phyloP scores from a whole-genome alignment of 2,888 invertebrate genomes.

The Physocephala rufipes region DNA sequence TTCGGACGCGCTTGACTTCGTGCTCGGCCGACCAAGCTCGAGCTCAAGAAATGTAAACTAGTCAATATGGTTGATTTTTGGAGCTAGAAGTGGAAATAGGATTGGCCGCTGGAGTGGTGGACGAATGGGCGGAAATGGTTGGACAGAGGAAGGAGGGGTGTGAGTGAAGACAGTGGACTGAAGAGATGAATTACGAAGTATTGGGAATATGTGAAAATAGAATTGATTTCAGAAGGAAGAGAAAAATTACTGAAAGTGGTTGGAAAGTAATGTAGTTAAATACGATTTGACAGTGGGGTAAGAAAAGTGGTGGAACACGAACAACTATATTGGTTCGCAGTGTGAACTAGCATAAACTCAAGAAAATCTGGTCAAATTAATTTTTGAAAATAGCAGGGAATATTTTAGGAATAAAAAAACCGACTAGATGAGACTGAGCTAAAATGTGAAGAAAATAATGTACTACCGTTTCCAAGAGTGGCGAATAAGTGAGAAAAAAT shows the following conservation, averaged over 20 bases:
- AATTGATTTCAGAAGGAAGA: neutral
- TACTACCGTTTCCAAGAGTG: neutral
- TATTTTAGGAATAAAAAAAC: slow-evolving; percentile 6
- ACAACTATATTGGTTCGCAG: neutral
- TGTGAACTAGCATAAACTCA: neutral
- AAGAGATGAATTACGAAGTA: slow-evolving; percentile 30
- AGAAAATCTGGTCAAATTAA: neutral
- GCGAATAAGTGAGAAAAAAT: slow-evolving; percentile 8
- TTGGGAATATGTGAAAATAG: neutral
- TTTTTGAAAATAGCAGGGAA: neutral
- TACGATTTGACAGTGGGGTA: neutral
- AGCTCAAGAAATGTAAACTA: slow-evolving; percentile 66
- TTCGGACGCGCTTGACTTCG: slow-evolving; percentile 72
- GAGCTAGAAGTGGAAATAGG: slow-evolving; percentile 63
- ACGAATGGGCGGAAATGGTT: slow-evolving; percentile 25
- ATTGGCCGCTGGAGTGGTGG: slow-evolving; percentile 45
- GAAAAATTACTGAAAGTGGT: neutral
- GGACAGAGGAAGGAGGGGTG: slow-evolving; percentile 32
- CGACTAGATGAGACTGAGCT: slow-evolving; percentile 23
- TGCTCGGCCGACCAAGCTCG: slow-evolving; percentile 63
- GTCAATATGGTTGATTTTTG: slow-evolving; percentile 67
- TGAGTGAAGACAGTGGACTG: slow-evolving; percentile 9
- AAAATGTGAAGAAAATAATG: neutral
- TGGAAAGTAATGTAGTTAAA: neutral
- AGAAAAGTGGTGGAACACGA: neutral